phyloP scores from a whole-genome alignment of 2,888 invertebrate genomes.

The Microplitis deprimator region DNA sequence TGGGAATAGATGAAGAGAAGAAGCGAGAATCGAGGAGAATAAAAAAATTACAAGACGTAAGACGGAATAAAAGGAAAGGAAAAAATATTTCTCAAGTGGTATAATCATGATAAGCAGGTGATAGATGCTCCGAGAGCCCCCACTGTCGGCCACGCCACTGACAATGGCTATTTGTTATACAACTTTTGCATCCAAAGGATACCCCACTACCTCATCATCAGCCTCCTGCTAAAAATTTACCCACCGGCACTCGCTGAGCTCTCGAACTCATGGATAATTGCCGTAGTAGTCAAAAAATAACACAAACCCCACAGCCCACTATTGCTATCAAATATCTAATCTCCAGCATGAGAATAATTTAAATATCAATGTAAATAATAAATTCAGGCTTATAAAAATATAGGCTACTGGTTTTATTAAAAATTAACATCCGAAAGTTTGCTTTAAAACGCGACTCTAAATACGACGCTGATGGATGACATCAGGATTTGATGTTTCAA shows the following conservation, averaged over 20 bases:
- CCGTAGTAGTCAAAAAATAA: no score
- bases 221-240: not conserved
- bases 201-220: not conserved
- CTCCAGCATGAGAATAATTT: no score
- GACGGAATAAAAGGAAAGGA: slow-evolving; percentile 45
- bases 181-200: not conserved
- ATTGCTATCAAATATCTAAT: no score
- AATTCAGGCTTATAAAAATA: not conserved
- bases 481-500: slow-evolving; percentile 41
- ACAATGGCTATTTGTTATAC: slow-evolving; percentile 71
- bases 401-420: not conserved
- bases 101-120: slow-evolving; percentile 72
- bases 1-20: slow-evolving; percentile 36
- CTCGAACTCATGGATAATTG: not conserved
- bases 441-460: not conserved
- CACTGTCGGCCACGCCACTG: slow-evolving; percentile 63
- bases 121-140: slow-evolving; percentile 69
- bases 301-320: no score
- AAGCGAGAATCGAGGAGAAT: slow-evolving; percentile 45
- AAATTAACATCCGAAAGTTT: not conserved
- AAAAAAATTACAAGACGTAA: slow-evolving; percentile 50
- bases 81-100: slow-evolving; percentile 63
- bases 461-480: slow-evolving; percentile 34
- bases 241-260: not conserved
- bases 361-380: no score